phyloP scores from a whole-genome alignment of 1,140 invertebrate species.

The Orius laevigatus region DNA sequence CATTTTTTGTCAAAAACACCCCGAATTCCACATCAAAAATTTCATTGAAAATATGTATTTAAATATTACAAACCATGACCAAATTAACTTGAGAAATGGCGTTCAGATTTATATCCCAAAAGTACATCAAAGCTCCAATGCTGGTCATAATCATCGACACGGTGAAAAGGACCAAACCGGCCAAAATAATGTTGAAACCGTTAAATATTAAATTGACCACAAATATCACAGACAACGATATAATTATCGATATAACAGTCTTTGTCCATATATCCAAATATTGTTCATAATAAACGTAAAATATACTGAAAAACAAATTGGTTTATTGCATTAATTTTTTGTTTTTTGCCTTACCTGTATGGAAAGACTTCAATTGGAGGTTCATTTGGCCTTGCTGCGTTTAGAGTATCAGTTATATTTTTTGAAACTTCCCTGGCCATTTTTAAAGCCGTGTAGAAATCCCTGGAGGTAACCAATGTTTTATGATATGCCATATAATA shows the following conservation, averaged over 20 bases:
- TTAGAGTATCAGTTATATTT: slow-evolving; percentile 68
- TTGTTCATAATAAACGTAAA: slow-evolving; percentile 99
- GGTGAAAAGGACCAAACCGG: slow-evolving; percentile 74
- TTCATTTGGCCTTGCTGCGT: slow-evolving; percentile 32
- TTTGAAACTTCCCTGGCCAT: slow-evolving; percentile 60
- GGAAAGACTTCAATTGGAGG: slow-evolving; percentile 72
- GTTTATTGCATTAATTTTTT: too few species aligned
- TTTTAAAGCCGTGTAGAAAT: slow-evolving; percentile 80
- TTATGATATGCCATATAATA: slow-evolving; percentile 95
- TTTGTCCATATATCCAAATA: slow-evolving; percentile 93
- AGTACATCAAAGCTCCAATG: slow-evolving; percentile 90
- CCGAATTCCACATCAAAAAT: too few species aligned
- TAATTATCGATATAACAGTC: slow-evolving; percentile 66
- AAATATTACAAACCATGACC: slow-evolving; percentile 78
- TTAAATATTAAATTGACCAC: slow-evolving; percentile 86
- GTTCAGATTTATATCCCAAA: slow-evolving; percentile 90
- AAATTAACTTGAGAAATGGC: slow-evolving; percentile 95
- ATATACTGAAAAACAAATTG: slow-evolving; percentile 61
- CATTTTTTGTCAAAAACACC: too few species aligned
- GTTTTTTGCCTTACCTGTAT: slow-evolving; percentile 50
- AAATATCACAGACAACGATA: slow-evolving; percentile 82
- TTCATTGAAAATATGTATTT: too few species aligned
- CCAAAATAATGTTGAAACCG: slow-evolving; percentile 81
- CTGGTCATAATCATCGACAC: slow-evolving; percentile 87
- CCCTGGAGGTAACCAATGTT: slow-evolving; percentile 71